Base-by-base conservation (phyloP, 23 tunicate species). In the Corella eumyota region DNA sequence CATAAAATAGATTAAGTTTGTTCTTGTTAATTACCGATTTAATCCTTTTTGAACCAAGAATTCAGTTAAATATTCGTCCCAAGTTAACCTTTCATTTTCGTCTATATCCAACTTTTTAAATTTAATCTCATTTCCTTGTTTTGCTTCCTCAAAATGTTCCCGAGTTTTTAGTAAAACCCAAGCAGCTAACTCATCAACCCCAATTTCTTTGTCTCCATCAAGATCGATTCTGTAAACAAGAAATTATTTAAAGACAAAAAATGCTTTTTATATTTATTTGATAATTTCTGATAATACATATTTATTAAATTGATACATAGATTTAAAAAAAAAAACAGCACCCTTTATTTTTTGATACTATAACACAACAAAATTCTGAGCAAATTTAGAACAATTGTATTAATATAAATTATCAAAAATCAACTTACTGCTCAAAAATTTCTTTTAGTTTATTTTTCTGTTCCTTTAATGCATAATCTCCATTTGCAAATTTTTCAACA, bases 101-200 rank as follows among this genome's bases (percentile, higher is more conserved):
- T 84, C 69, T 2, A 50, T 24, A 45, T 84, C 94, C 1, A 84
- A 25, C 47, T 36, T 46, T 4, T 70, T 25, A 58, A 84, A 70
- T 36, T 74, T 69, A 19, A 61, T 45, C 24, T 70, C 40, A 45
- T 69, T 84, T 21, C 49, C 77, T 4, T 49, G 58, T 25, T 70
- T 64, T 30, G 94, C 83, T 70, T 84, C 94, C 1, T 69, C 56
- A 53, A 84, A 84, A 68, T 84, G 94, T 65, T 84, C 94, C 50
- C 69, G 63, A 0, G 94, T 75, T 64, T 84, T 84, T 28, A 38
- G 27, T 45, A 75, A 36, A 23, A 84, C 94, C 94, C 94, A 84
- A 3, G 46, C 51, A 2, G 83, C 32, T 26, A 84, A 61, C 54
- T 84, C 94, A 4, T 34, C 25, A 13, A 45, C 72, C 24, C 76